These are phyloP conservation scores for Drosophila triauraria DNA, from an alignment of 1,140 invertebrate genomes.

Conservation along the genomic window DNA sequence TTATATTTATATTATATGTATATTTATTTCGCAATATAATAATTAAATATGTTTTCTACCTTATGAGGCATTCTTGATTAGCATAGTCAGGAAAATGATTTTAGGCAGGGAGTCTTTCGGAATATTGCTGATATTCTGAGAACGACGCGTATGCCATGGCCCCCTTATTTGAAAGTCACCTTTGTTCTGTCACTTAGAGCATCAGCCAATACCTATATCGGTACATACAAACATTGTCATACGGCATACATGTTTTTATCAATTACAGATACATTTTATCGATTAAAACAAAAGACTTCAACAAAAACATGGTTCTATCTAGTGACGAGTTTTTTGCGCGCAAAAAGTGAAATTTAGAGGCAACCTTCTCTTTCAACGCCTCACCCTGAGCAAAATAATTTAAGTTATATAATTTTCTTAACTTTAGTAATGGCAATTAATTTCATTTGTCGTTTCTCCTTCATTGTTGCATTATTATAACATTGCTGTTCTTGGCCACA, in stretches of 20 bases:
- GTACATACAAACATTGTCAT: conserved; percentile 1
- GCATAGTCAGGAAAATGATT: no score
- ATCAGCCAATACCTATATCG: conserved; percentile 14
- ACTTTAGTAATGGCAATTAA: conserved; percentile 55
- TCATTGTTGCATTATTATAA: conserved; percentile 50
- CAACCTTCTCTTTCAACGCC: conserved; percentile 31
- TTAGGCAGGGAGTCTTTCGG: background rate
- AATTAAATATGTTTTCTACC: no score
- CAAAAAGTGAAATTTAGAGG: conserved; percentile 65
- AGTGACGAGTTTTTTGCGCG: conserved; percentile 11
- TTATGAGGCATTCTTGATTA: no score
- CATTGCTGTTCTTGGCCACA: conserved; percentile 44
- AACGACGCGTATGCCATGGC: conserved; percentile 20
- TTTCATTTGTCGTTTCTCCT: conserved; percentile 61
- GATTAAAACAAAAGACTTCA: conserved; percentile 64
- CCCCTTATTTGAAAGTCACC: conserved; percentile 32
- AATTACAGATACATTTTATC: conserved; percentile 44
- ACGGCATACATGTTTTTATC: conserved; percentile 29
- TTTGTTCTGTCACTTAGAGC: conserved; percentile 47
- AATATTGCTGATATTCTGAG: conserved; percentile 24
- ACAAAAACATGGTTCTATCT: conserved; percentile 51
- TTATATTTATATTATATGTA: no score
- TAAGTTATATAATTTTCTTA: conserved; percentile 50
- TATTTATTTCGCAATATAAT: no score
- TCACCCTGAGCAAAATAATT: conserved; percentile 51